These are phyloP conservation scores for Drosophila oshimai DNA, from an alignment of 1,140 invertebrate species.

Conservation along the genomic window DNA sequence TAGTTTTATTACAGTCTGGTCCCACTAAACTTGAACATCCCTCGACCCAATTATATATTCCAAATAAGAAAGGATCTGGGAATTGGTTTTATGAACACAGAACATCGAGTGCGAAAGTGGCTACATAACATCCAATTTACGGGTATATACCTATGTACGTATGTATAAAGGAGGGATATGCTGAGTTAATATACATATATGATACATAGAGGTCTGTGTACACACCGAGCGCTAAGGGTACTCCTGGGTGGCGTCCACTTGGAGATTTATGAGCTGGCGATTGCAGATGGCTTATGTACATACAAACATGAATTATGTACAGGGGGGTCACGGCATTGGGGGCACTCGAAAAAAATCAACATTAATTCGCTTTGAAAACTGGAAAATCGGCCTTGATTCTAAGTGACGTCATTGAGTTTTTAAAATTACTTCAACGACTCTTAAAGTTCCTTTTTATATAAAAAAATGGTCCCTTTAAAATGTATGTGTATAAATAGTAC, in stretches of 20 bases:
- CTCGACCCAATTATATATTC: background rate
- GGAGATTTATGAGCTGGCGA: constrained; percentile 1
- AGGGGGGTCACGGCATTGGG: background rate
- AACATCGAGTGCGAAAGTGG: constrained; percentile 20
- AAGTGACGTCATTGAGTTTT: background rate
- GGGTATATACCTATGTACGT: background rate
- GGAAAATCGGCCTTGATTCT: background rate
- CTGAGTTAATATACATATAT: background rate
- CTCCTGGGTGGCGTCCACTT: background rate
- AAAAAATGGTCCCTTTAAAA: no score
- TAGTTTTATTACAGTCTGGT: no score
- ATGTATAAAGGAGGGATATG: background rate
- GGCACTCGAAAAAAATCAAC: background rate
- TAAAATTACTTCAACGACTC: no score
- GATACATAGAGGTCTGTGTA: background rate
- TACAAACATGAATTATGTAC: constrained; percentile 11
- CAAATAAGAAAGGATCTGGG: background rate
- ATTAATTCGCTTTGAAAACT: no score
- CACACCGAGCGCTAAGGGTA: constrained; percentile 2
- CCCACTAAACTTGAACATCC: no score
- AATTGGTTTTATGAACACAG: background rate
- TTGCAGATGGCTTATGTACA: constrained; percentile 8
- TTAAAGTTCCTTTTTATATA: no score
- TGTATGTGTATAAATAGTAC: no score
- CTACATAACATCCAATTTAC: constrained; percentile 14